Evolutionary conservation across 2,888 invertebrate genomes (phyloP).

Genomic region (Agriopis leucophaearia): DNA sequence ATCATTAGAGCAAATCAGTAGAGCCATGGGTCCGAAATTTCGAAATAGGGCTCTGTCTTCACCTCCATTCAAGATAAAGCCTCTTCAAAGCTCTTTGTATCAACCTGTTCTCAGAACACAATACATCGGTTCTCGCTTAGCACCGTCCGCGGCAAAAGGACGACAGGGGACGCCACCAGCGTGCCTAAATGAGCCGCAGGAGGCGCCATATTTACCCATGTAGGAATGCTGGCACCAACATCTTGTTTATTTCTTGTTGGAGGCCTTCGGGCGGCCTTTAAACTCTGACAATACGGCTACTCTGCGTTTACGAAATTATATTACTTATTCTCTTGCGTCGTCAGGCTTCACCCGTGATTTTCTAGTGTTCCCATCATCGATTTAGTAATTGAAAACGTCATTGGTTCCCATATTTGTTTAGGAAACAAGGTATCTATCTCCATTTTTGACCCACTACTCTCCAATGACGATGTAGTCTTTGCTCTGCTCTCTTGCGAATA

Average conservation of each 20-base stretch:
- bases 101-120: constrained; percentile 76
- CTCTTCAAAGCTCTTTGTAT: constrained; percentile 45
- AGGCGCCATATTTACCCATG: constrained; percentile 1
- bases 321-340: no score
- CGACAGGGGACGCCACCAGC: constrained; percentile 50
- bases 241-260: background rate
- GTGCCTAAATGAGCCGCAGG: background rate
- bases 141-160: constrained; percentile 62
- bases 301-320: background rate
- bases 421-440: no score
- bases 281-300: background rate
- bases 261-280: background rate
- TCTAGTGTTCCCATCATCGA: no score
- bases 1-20: background rate
- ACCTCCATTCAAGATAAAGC: constrained; percentile 50
- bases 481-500: no score
- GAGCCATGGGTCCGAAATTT: background rate
- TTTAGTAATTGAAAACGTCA: no score
- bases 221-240: constrained; percentile 2
- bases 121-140: constrained; percentile 84
- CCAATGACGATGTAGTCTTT: no score
- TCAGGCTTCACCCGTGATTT: no score
- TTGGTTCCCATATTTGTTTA: no score
- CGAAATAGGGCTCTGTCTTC: constrained; percentile 28
- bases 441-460: no score